phyloP scores from a whole-genome alignment of 2,888 invertebrate genomes.

The Drosophila neotestacea region DNA sequence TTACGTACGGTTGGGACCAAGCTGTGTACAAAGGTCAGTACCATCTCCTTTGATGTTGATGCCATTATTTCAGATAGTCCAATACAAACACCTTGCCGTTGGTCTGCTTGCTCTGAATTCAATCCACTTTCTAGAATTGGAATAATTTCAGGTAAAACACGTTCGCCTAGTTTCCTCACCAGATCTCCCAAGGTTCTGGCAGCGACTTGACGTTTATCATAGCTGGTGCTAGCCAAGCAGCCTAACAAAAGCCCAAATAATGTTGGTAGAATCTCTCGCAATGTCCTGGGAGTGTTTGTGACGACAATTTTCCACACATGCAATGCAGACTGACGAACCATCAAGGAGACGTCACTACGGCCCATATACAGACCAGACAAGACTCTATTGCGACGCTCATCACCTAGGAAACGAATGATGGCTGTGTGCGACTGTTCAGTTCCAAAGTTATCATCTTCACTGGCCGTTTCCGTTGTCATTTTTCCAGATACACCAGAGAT shows the following conservation, averaged over 20 bases:
- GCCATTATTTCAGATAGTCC: conserved; percentile 99
- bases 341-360: conserved; percentile 97
- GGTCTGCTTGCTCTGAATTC: conserved; percentile 95
- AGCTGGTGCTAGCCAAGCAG: conserved; percentile 97
- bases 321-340: conserved; percentile 98
- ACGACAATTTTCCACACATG: conserved; percentile 99
- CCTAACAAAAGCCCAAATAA: conserved; percentile 96
- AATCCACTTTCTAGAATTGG: conserved; percentile 98
- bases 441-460: conserved; percentile 99
- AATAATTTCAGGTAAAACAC: conserved; percentile 98
- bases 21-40: conserved; percentile 94
- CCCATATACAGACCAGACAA: conserved; percentile 98
- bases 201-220: conserved; percentile 98
- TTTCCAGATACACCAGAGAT: conserved; percentile 99
- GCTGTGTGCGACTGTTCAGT: conserved; percentile 97
- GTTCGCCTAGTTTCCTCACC: conserved; percentile 98
- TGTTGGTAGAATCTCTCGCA: conserved; percentile 97
- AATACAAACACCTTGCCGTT: conserved; percentile 99
- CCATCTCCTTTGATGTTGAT: conserved; percentile 97
- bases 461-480: conserved; percentile 99
- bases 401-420: conserved; percentile 94
- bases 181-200: conserved; percentile 98
- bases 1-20: conserved; percentile 97
- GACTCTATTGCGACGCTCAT: conserved; percentile 95
- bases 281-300: conserved; percentile 97